Percentiles rank a stretch among this genome's conserved stretches.
Conservation (phyloP, 2,888 invertebrate genomes). For the Flabesymbios commensalis region DNA sequence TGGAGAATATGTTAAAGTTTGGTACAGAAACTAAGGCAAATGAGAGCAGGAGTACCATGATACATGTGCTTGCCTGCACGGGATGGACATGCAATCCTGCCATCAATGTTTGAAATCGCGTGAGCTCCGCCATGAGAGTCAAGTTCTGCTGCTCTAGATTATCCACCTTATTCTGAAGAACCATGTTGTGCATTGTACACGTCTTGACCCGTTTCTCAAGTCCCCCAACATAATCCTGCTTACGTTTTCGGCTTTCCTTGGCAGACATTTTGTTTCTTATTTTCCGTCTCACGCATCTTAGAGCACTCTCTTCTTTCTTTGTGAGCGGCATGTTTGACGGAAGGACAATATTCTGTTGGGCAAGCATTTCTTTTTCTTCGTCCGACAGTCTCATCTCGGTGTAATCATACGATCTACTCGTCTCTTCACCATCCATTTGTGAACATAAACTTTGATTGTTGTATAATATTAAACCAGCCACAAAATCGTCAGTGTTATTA, state of each 20-base stretch:
- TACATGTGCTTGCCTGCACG: slow-evolving; percentile 84
- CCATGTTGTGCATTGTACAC: slow-evolving; percentile 85
- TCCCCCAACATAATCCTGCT: slow-evolving; percentile 92
- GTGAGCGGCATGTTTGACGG: slow-evolving; percentile 89
- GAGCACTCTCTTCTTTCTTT: slow-evolving; percentile 84
- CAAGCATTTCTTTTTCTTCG: slow-evolving; percentile 83
- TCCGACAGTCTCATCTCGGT: slow-evolving; percentile 61
- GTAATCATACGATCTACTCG: slow-evolving; percentile 11
- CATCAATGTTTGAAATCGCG: slow-evolving; percentile 75
- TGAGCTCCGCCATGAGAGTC: slow-evolving; percentile 78
- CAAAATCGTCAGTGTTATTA: too few relatives aligned
- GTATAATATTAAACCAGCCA: too few relatives aligned
- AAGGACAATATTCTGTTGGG: slow-evolving; percentile 81
- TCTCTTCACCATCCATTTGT: too few relatives aligned
- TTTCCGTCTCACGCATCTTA: slow-evolving; percentile 88
- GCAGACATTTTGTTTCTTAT: slow-evolving; percentile 91
- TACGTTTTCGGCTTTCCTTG: slow-evolving; percentile 90
- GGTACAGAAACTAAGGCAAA: slow-evolving; percentile 84
- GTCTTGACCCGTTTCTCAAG: slow-evolving; percentile 86
- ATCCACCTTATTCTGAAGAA: slow-evolving; percentile 80
- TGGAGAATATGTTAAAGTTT: slow-evolving; percentile 31
- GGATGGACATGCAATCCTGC: slow-evolving; percentile 59
- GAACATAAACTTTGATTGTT: too few relatives aligned
- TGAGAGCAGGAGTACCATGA: slow-evolving; percentile 74
- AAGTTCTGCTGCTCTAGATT: slow-evolving; percentile 79